These are phyloP conservation scores for Acanthis flammea DNA, from an alignment of 2,797 vertebrate species.

Conservation along the genomic window DNA sequence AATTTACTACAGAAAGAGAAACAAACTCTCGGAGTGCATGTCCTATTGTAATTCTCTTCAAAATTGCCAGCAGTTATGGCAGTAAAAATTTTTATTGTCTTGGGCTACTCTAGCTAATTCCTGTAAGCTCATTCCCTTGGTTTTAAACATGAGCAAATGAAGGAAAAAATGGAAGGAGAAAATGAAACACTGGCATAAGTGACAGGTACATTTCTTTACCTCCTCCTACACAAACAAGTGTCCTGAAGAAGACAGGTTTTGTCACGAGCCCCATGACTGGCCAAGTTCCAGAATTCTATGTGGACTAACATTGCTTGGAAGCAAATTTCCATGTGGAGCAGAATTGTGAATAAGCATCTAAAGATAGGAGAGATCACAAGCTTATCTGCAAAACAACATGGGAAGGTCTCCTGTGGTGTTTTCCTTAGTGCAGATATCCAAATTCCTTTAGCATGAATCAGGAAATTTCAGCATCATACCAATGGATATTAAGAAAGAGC, in stretches of 20 bases:
- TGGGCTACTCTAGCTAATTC: neutral
- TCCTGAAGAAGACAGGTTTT: neutral
- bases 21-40: fast-evolving
- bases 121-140: neutral
- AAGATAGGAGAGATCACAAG: neutral
- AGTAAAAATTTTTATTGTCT: neutral
- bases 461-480: neutral
- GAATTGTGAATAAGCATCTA: neutral
- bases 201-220: neutral
- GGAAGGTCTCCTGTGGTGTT: neutral
- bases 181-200: neutral
- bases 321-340: fast-evolving
- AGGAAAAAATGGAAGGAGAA: neutral
- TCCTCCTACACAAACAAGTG: fast-evolving
- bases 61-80: neutral
- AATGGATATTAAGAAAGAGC: neutral
- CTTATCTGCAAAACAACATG: neutral
- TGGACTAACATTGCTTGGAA: neutral
- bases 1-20: neutral
- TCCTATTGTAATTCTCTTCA: neutral
- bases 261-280: neutral
- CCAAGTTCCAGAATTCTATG: neutral
- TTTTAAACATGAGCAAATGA: neutral
- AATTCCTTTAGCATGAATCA: neutral
- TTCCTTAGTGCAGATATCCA: neutral